Percentiles rank a stretch among this genome's conserved stretches.
Evolutionary conservation across 2,797 vertebrate genomes (phyloP).

Genomic region (Poecilia picta): DNA sequence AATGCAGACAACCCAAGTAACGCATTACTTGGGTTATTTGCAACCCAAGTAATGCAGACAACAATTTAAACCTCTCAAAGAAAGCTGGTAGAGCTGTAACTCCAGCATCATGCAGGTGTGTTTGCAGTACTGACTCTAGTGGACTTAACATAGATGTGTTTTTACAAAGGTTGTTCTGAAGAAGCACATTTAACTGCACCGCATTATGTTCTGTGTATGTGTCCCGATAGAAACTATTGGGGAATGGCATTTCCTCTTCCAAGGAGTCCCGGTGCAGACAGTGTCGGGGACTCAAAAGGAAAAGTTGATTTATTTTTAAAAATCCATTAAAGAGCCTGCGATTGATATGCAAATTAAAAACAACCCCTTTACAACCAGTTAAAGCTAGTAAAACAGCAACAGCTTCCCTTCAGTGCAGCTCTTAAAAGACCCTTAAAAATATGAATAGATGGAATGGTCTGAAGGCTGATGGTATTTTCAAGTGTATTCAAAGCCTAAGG

Average conservation of each 20-base stretch:
- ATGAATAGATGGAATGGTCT: conserved; percentile 4
- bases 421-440: conserved; percentile 1
- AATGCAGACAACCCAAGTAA: neutral
- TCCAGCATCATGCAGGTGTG: neutral
- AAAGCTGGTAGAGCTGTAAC: neutral
- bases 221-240: neutral
- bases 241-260: neutral
- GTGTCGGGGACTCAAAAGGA: neutral
- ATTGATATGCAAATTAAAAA: neutral
- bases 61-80: neutral
- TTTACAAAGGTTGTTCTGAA: neutral
- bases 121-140: neutral
- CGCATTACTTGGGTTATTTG: no score
- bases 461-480: conserved; percentile 27
- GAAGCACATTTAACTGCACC: neutral
- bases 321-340: neutral
- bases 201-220: neutral
- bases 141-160: neutral
- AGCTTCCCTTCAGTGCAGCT: neutral
- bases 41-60: neutral
- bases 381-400: neutral
- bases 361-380: neutral
- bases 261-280: neutral
- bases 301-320: neutral
- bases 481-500: conserved; percentile 40